Conservation (phyloP, 1,140 invertebrate species). For the Geopemphigus sp. region DNA sequence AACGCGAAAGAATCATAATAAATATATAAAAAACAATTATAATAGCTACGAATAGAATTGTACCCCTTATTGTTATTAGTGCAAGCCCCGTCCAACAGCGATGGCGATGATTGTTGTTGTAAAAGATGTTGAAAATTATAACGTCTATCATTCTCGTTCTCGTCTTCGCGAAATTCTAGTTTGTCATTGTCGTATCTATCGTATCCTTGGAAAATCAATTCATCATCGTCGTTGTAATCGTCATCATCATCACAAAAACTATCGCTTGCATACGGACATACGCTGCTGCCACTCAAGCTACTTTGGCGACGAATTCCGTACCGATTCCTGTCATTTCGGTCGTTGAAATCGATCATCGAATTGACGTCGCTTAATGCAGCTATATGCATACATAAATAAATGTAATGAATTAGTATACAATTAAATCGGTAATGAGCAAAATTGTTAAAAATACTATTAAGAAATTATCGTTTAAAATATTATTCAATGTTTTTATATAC, state of each 20-base stretch:
- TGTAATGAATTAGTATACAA: no score
- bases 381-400: conserved; percentile 51
- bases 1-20: no score
- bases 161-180: background rate
- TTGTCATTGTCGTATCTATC: background rate
- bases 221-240: conserved; percentile 57
- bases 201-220: background rate
- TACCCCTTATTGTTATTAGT: background rate
- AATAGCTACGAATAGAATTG: background rate
- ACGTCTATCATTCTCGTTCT: background rate
- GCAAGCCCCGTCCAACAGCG: background rate
- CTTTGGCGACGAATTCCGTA: conserved; percentile 30
- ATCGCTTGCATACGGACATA: conserved; percentile 17
- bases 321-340: conserved; percentile 2
- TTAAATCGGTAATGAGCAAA: no score
- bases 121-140: background rate
- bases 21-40: no score
- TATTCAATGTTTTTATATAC: no score
- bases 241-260: conserved; percentile 55
- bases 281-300: background rate
- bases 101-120: background rate
- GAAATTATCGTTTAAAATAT: no score
- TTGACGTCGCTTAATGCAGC: conserved; percentile 79
- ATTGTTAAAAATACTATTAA: no score
- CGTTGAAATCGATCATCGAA: conserved; percentile 63